phyloP scores from a whole-genome alignment of 2,797 vertebrate species.

The Notolabrus celidotus region DNA sequence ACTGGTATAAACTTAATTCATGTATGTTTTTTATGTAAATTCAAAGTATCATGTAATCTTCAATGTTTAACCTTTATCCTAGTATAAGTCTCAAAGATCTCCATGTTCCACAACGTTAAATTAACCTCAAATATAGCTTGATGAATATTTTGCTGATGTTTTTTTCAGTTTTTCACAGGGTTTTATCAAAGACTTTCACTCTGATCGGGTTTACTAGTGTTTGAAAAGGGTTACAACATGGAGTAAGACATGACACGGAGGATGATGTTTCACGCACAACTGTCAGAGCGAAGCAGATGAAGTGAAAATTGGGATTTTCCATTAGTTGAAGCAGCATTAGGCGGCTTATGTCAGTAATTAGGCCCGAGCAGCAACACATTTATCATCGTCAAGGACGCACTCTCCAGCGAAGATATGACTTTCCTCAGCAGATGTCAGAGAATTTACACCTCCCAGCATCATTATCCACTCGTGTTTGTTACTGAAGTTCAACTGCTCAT shows the following conservation, averaged over 20 bases:
- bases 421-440: conserved; percentile 21
- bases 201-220: too few species aligned
- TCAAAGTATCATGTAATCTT: too few species aligned
- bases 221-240: too few species aligned
- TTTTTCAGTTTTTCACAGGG: too few species aligned
- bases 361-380: conserved; percentile 18
- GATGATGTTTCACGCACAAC: neutral
- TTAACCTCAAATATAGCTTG: too few species aligned
- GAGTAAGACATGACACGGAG: neutral
- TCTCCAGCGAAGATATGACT: conserved; percentile 5
- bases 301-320: conserved; percentile 14
- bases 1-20: too few species aligned
- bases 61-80: too few species aligned
- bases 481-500: conserved; percentile 7
- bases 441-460: neutral
- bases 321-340: conserved; percentile 31
- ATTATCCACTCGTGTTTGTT: neutral
- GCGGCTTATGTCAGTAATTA: conserved; percentile 38
- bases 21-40: too few species aligned
- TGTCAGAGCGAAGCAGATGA: conserved; percentile 11
- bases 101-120: too few species aligned
- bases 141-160: too few species aligned
- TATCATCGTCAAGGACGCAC: conserved; percentile 24
- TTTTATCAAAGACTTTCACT: too few species aligned
- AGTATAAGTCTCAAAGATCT: too few species aligned